phyloP scores from a whole-genome alignment of 1,140 invertebrate species.

The Scaptomyza montana region DNA sequence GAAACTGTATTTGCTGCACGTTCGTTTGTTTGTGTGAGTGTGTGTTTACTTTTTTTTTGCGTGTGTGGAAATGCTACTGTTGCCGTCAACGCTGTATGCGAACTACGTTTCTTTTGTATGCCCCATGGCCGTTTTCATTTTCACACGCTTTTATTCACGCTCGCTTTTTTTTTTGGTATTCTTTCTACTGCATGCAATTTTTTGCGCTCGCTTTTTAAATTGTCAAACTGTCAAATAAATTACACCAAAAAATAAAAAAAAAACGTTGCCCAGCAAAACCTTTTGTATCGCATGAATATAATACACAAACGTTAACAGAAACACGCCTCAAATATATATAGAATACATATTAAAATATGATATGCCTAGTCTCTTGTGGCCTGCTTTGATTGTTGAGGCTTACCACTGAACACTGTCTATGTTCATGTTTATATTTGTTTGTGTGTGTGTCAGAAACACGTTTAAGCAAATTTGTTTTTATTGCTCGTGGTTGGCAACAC shows the following conservation, averaged over 20 bases:
- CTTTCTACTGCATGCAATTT: conserved; percentile 10
- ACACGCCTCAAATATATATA: background rate
- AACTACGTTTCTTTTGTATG: conserved; percentile 47
- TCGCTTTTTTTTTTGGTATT: conserved; percentile 16
- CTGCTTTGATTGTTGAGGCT: conserved; percentile 57
- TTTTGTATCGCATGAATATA: conserved; percentile 40
- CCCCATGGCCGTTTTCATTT: conserved; percentile 59
- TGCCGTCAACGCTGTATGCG: conserved; percentile 27
- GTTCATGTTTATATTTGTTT: conserved; percentile 23
- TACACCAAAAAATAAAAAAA: conserved; percentile 53
- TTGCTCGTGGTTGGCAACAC: no score
- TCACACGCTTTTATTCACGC: conserved; percentile 61
- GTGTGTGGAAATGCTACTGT: conserved; percentile 39
- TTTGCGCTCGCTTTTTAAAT: conserved; percentile 58
- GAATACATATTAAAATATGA: conserved; percentile 39
- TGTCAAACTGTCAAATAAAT: conserved; percentile 81
- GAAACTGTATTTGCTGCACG: conserved; percentile 20
- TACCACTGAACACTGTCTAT: conserved; percentile 8
- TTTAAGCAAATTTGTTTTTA: background rate
- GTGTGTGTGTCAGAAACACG: conserved; percentile 6
- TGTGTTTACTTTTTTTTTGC: background rate
- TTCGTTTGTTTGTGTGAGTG: conserved; percentile 1
- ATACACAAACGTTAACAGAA: conserved; percentile 11
- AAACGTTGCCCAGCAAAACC: conserved; percentile 37
- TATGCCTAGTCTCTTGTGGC: conserved; percentile 60